These are phyloP conservation scores for Scelioninae gen. 1 DNA, from an alignment of 2,888 invertebrate genomes.

Conservation along the genomic window DNA sequence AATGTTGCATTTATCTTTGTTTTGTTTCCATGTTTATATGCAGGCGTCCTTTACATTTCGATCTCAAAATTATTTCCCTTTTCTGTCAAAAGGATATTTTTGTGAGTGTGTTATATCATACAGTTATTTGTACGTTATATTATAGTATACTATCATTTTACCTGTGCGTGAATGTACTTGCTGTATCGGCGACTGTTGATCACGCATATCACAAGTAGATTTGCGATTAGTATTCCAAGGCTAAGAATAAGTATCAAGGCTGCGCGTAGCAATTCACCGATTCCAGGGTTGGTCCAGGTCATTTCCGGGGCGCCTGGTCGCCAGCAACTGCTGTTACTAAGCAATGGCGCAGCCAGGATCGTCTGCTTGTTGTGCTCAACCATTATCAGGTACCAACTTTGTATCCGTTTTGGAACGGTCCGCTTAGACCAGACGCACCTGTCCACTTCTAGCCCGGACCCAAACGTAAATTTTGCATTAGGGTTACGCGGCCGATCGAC, in stretches of 20 bases:
- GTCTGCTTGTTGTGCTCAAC: slow-evolving; percentile 88
- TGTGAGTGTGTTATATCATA: too few relatives aligned
- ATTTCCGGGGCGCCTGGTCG: slow-evolving; percentile 85
- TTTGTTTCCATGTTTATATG: too few relatives aligned
- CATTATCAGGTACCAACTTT: too few relatives aligned
- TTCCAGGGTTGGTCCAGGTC: slow-evolving; percentile 87
- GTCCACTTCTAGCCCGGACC: slow-evolving; percentile 21
- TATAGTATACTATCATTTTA: too few relatives aligned
- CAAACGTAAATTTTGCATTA: slow-evolving; percentile 26
- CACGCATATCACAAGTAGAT: slow-evolving; percentile 91
- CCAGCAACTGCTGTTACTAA: slow-evolving; percentile 93
- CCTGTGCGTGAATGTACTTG: slow-evolving; percentile 95
- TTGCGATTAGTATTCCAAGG: slow-evolving; percentile 91
- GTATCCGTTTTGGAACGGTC: slow-evolving; percentile 8
- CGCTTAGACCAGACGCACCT: slow-evolving; percentile 2
- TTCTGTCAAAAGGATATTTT: too few relatives aligned
- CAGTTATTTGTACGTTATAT: too few relatives aligned
- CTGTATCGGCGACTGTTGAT: slow-evolving; percentile 93
- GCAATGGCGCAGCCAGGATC: slow-evolving; percentile 91
- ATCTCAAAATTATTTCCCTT: too few relatives aligned
- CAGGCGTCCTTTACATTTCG: too few relatives aligned
- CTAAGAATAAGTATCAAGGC: slow-evolving; percentile 91
- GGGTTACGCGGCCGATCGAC: slow-evolving; percentile 12
- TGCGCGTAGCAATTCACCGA: slow-evolving; percentile 91
- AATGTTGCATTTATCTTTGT: too few relatives aligned